These are phyloP conservation scores for Synanthedon tipuliformis DNA, from an alignment of 2,888 invertebrate genomes.

Conservation along the genomic window DNA sequence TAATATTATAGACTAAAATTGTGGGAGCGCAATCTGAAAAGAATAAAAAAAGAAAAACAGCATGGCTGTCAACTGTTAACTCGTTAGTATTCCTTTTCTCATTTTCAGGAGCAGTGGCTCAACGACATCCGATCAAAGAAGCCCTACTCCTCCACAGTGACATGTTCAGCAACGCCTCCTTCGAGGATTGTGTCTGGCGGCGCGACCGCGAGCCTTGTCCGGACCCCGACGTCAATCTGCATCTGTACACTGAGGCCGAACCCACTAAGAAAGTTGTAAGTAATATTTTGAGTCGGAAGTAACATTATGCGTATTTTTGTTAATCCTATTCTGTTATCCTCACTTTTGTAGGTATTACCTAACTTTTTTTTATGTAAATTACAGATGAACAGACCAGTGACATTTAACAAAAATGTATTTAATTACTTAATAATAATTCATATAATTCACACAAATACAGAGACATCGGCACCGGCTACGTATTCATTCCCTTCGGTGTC, in stretches of 20 bases:
- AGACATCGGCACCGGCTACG: too few species aligned
- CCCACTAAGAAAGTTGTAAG: conserved; percentile 57
- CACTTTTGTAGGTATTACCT: too few species aligned
- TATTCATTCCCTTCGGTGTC: too few species aligned
- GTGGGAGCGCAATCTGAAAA: not conserved
- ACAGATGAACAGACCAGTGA: too few species aligned
- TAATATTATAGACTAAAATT: not conserved
- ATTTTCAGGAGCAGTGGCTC: conserved; percentile 13
- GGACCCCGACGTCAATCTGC: conserved; percentile 75
- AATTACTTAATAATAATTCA: too few species aligned
- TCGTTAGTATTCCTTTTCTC: not conserved
- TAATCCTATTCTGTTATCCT: too few species aligned
- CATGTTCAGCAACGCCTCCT: conserved; percentile 66
- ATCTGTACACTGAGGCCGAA: conserved; percentile 73
- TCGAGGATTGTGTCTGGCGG: conserved; percentile 78
- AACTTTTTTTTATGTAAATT: too few species aligned
- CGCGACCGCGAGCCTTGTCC: conserved; percentile 78
- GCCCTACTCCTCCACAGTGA: conserved; percentile 73
- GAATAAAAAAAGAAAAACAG: not conserved
- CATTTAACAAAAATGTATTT: too few species aligned
- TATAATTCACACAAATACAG: too few species aligned
- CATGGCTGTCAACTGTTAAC: too few species aligned
- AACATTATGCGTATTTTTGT: too few species aligned
- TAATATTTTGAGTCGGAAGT: conserved; percentile 2
- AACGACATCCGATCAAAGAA: conserved; percentile 70